Evolutionary conservation across 2,113 vertebrate genomes (phyloP), one percentile per base, ranked within the genome.

Genomic region (Clarias batrachus): DNA sequence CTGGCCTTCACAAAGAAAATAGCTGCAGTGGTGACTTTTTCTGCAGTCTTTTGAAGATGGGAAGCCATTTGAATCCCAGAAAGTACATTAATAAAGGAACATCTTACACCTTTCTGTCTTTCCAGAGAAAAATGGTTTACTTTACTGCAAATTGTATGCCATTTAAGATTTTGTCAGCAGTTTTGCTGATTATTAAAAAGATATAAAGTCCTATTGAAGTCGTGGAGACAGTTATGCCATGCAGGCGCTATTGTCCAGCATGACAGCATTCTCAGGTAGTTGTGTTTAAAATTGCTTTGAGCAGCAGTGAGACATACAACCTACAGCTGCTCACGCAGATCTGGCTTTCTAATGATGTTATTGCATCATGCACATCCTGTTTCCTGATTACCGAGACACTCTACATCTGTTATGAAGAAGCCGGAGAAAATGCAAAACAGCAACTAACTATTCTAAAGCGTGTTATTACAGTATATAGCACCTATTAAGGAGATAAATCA

Each of bases 51-150:
- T 41, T 71, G 63, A 21, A 66, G 19, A 84, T 84, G 25, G 48
- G n/a, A 89, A 86, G 57, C 27, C 41, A 52, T 83, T 57, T 81
- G 66, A 78, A 27, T 30, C 65, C 68, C 37, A 57, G 81, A 82
- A 86, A 81, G 37, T 41, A 48, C 27, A 23, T 30, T 65, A 48
- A 60, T 27, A 59, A n/a, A 37, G 1, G 16, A 63, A 54, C 23
- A 76, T 30, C 57, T 56, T 30, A 74, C 27, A 81, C 19, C 33
- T 8, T 80, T 2, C 79, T 57, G 52, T 82, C 82, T 82, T 77
- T 85, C 37, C 19, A 59, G 25, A 17, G 25, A 25, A 77, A 63
- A 71, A 74, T 76, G 13, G 13, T 30, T 68, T 13, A 60, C 68
- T 68, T 77, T 59, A 62, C 12, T 62, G 74, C n/a, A 62, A 77